Evolutionary conservation across 37 sponge, comb jelly and placozoan species (phyloP).

Genomic region (Aphrocallistes beatrix): DNA sequence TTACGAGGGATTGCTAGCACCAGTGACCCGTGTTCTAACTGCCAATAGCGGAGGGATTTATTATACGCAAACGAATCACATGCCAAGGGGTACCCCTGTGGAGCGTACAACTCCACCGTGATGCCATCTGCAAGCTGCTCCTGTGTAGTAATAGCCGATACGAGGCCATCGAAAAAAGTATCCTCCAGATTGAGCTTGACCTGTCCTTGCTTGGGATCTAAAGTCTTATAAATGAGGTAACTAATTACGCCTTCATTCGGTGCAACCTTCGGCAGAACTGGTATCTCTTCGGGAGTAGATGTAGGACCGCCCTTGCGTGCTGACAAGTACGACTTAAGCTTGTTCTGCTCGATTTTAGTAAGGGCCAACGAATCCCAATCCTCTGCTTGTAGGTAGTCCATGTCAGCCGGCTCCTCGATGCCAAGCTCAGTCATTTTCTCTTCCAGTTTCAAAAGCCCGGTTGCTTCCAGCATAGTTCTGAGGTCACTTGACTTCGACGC

Average conservation of each 20-base stretch:
- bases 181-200: background rate
- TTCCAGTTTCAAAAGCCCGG: background rate
- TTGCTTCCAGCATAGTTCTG: background rate
- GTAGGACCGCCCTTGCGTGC: background rate
- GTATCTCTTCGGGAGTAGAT: background rate
- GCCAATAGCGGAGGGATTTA: slow-evolving; percentile 20
- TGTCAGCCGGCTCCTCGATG: background rate
- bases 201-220: background rate
- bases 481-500: background rate
- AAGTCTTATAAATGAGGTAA: background rate
- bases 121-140: slow-evolving; percentile 15
- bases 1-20: slow-evolving; percentile 19
- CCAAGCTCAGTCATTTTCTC: background rate
- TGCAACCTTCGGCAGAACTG: background rate
- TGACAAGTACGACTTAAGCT: background rate
- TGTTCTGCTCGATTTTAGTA: slow-evolving; percentile 2
- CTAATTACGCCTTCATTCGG: background rate
- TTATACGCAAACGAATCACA: background rate
- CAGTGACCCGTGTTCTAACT: slow-evolving; percentile 10
- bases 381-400: background rate
- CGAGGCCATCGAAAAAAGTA: background rate
- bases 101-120: slow-evolving; percentile 22
- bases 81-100: slow-evolving; percentile 22
- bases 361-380: background rate
- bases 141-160: background rate